A percentile compares a stretch with the other conserved stretches of the same genome.
Evolutionary conservation across 2,797 vertebrate species (phyloP).

Genomic region (Hypotaenidia philippensis): DNA sequence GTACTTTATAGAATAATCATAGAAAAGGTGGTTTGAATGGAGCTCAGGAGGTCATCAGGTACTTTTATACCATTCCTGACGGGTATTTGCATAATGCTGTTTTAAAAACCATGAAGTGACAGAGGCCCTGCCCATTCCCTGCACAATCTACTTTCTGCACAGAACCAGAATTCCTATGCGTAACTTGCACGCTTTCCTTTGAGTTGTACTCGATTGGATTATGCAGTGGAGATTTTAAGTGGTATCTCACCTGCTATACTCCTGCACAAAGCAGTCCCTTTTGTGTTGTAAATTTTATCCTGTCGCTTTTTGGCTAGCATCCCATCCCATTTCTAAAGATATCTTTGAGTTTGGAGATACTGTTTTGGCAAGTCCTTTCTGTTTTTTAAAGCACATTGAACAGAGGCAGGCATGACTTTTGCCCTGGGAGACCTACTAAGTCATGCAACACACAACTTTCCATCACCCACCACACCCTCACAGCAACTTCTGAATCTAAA

Average conservation of each 20-base stretch:
- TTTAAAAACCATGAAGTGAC: background rate
- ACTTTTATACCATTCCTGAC: background rate
- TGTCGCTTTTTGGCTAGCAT: background rate
- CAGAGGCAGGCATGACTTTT: background rate
- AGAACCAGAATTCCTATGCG: background rate
- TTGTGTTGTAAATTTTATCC: background rate
- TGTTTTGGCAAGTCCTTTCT: background rate
- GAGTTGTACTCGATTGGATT: background rate
- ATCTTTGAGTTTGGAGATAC: background rate
- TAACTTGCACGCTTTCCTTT: background rate
- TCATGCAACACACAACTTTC: background rate
- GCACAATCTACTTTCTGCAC: background rate
- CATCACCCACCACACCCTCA: background rate
- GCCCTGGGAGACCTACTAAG: background rate
- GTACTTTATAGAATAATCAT: background rate
- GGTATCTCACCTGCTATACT: background rate
- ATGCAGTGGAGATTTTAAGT: background rate
- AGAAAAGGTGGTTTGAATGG: background rate
- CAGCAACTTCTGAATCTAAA: background rate
- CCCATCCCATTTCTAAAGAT: background rate
- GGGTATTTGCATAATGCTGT: background rate
- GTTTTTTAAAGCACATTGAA: background rate
- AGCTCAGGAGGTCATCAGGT: background rate
- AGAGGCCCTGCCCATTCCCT: background rate
- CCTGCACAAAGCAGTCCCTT: background rate